Conservation (phyloP, 2,113 vertebrate genomes). For the Macaca mulatta region DNA sequence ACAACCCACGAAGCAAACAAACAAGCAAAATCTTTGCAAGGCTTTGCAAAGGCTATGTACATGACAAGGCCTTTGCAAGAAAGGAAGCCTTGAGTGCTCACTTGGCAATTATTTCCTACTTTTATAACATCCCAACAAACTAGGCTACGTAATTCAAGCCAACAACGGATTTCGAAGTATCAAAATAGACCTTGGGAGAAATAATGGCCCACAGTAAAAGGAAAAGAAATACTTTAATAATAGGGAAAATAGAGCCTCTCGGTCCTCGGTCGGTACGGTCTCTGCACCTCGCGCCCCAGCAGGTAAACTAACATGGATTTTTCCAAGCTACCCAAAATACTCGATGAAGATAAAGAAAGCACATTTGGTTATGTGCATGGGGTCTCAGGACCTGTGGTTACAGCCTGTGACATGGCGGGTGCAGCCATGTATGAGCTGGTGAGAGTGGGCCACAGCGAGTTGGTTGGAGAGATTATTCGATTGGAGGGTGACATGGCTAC, state of each 20-base stretch:
- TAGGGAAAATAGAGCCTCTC: background rate
- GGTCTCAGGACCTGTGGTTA: conserved; percentile 86
- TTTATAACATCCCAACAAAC: conserved; percentile 1
- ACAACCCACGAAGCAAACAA: background rate
- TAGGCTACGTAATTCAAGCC: background rate
- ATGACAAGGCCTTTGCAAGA: background rate
- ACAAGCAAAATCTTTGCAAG: background rate
- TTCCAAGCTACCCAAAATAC: too few relatives aligned
- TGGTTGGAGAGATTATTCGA: conserved; percentile 98
- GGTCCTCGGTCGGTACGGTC: too few relatives aligned
- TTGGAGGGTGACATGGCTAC: conserved; percentile 98
- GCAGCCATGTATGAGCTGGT: conserved; percentile 99
- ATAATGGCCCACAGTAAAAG: background rate
- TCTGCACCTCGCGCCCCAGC: too few relatives aligned
- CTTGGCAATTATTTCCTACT: background rate
- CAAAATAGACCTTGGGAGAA: conserved; percentile 29
- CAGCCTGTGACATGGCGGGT: conserved; percentile 94
- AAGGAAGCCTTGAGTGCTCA: background rate
- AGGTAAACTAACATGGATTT: too few relatives aligned
- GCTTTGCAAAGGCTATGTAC: background rate
- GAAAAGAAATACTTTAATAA: background rate
- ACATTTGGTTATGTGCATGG: too few relatives aligned
- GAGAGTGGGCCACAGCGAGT: conserved; percentile 95
- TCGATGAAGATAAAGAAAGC: too few relatives aligned
- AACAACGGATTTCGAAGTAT: background rate